Conservation (phyloP, 1,140 invertebrate species). For the Drosophila tsacasi region DNA sequence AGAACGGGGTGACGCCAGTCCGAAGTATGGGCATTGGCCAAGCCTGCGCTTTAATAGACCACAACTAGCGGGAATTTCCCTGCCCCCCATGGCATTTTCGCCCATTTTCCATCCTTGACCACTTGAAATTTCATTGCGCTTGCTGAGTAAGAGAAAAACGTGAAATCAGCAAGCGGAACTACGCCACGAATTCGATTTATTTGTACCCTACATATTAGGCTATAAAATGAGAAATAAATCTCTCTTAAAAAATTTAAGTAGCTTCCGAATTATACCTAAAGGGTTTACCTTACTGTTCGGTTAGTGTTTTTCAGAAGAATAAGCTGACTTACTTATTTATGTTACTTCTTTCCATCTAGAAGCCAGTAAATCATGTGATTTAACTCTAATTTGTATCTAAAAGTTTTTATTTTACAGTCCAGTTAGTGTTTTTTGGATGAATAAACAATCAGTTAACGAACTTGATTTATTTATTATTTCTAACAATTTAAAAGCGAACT, state of each 20-base stretch:
- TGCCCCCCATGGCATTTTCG: not conserved
- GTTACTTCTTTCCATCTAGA: not conserved
- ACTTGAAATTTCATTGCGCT: constrained; percentile 71
- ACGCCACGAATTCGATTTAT: not conserved
- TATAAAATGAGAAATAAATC: not conserved
- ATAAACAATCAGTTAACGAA: not conserved
- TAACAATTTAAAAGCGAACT: not conserved
- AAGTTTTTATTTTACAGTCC: not conserved
- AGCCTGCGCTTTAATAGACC: constrained; percentile 52
- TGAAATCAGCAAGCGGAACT: not conserved
- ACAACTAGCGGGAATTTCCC: constrained; percentile 21
- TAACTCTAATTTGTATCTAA: not conserved
- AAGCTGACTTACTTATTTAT: no score
- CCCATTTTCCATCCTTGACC: constrained; percentile 41
- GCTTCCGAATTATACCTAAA: not conserved
- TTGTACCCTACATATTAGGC: not conserved
- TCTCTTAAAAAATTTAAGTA: not conserved
- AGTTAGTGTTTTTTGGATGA: not conserved
- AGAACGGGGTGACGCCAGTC: constrained; percentile 12
- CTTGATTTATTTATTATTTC: not conserved
- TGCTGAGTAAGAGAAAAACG: constrained; percentile 27
- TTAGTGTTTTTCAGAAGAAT: not conserved
- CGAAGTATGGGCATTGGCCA: constrained; percentile 6
- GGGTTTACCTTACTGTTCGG: not conserved
- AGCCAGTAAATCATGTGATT: not conserved